These are phyloP conservation scores for Rhineura floridana DNA, from an alignment of 2,113 vertebrate genomes.

Conservation along the genomic window DNA sequence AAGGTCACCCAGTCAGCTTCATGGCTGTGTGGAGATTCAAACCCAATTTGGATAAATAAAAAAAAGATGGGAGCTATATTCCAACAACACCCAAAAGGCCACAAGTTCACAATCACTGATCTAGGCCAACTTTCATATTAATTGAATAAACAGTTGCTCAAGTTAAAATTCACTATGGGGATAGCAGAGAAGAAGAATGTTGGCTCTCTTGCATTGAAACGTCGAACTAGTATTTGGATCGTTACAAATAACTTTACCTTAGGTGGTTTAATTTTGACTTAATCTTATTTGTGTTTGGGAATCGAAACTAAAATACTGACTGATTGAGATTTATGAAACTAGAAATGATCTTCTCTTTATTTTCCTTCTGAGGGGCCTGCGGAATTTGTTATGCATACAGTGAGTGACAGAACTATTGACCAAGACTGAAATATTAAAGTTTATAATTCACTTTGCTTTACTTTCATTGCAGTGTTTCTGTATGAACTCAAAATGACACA, in stretches of 20 bases:
- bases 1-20: too few relatives aligned
- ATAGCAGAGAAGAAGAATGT: not conserved
- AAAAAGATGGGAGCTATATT: too few relatives aligned
- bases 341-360: slow-evolving; percentile 40
- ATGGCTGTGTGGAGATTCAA: too few relatives aligned
- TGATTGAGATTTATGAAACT: slow-evolving; percentile 42
- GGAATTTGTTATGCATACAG: slow-evolving; percentile 36
- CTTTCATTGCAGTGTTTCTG: slow-evolving; percentile 9
- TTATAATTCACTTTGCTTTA: not conserved
- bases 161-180: not conserved
- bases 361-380: slow-evolving; percentile 21
- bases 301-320: slow-evolving; percentile 36
- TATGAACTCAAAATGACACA: slow-evolving; percentile 12
- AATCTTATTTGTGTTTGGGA: slow-evolving; percentile 34
- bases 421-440: not conserved
- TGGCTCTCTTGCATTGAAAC: not conserved
- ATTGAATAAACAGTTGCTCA: not conserved
- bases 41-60: too few relatives aligned
- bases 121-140: too few relatives aligned
- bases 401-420: slow-evolving; percentile 35
- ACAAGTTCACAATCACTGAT: too few relatives aligned
- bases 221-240: not conserved
- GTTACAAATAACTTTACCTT: slow-evolving; percentile 20
- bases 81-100: too few relatives aligned
- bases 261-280: not conserved